Conservation (phyloP, 92 coral and sea anemone genomes). For the Paramuricea clavata region DNA sequence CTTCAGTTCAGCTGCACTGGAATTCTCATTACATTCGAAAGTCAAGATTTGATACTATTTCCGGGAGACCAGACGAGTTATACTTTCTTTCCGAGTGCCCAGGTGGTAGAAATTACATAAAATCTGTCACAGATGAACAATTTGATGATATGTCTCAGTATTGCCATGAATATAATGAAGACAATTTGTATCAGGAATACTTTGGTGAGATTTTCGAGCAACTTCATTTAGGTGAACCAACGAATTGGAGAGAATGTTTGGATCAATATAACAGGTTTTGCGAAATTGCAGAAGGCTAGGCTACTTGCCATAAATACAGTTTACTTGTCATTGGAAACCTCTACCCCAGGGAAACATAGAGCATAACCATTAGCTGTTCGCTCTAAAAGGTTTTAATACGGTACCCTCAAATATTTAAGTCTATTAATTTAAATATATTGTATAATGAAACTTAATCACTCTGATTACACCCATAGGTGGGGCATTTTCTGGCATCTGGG, state of each 20-base stretch:
- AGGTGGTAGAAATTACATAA: conserved; percentile 63
- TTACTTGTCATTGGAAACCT: too few relatives aligned
- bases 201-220: conserved; percentile 29
- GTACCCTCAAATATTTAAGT: too few relatives aligned
- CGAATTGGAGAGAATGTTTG: background rate
- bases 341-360: too few relatives aligned
- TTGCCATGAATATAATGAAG: conserved; percentile 72
- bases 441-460: too few relatives aligned
- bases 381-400: too few relatives aligned
- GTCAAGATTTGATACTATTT: conserved; percentile 61
- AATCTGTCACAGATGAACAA: conserved; percentile 65
- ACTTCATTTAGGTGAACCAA: conserved; percentile 4
- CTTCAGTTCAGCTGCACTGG: conserved; percentile 16
- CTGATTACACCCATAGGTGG: too few relatives aligned
- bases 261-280: background rate
- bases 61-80: conserved; percentile 68
- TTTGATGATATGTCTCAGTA: conserved; percentile 70
- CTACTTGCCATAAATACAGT: too few relatives aligned
- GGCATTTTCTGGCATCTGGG: too few relatives aligned
- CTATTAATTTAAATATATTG: too few relatives aligned
- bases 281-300: background rate
- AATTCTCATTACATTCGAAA: conserved; percentile 17
- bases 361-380: too few relatives aligned
- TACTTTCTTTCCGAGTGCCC: conserved; percentile 70
- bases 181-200: conserved; percentile 63